A percentile compares a stretch with the other conserved stretches of the same genome.
Evolutionary conservation across 1,140 invertebrate genomes (phyloP).

Genomic region (Neodiprion virginianus): DNA sequence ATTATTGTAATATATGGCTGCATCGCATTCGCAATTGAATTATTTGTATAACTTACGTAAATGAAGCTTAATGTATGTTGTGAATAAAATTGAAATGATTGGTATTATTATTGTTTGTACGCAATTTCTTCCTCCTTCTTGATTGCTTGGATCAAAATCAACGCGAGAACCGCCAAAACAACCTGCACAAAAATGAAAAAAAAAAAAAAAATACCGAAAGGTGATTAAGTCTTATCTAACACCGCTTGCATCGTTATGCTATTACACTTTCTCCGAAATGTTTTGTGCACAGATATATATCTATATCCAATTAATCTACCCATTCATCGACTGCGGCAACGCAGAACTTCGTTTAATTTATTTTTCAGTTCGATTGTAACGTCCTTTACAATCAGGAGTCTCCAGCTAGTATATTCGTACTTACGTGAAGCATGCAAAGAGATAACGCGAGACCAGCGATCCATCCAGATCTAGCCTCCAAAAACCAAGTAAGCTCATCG

Average conservation of each 20-base stretch:
- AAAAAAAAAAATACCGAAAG: constrained; percentile 14
- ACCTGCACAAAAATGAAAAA: constrained; percentile 62
- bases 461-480: constrained; percentile 84
- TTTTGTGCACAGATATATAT: no score
- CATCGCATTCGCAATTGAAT: no score
- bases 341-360: no score
- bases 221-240: no score
- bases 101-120: constrained; percentile 42
- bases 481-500: constrained; percentile 83
- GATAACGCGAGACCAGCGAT: constrained; percentile 79
- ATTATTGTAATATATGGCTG: no score
- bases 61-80: constrained; percentile 15
- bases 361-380: no score
- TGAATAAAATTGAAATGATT: constrained; percentile 10
- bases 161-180: constrained; percentile 69
- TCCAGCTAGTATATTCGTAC: constrained; percentile 27
- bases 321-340: no score
- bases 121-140: constrained; percentile 74
- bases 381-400: no score
- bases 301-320: no score
- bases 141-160: constrained; percentile 73
- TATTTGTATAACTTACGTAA: no score
- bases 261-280: no score
- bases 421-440: constrained; percentile 77
- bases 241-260: no score